These are phyloP conservation scores for Oxyteleia sp. DNA, from an alignment of 2,888 invertebrate species.

Conservation along the genomic window DNA sequence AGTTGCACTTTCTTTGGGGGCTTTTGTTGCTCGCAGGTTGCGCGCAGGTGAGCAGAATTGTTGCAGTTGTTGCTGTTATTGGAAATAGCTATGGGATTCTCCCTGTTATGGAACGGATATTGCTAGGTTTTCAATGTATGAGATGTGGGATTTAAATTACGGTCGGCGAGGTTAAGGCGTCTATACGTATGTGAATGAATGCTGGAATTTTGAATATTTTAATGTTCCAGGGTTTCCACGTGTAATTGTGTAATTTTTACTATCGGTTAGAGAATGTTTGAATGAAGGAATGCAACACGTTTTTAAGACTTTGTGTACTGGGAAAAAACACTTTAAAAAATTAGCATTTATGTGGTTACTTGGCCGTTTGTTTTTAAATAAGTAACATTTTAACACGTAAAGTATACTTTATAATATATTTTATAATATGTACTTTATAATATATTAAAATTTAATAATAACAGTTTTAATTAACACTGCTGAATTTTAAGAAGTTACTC, in stretches of 20 bases:
- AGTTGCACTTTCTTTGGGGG: constrained; percentile 57
- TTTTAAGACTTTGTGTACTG: no score
- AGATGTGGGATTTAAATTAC: constrained; percentile 22
- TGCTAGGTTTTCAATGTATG: constrained; percentile 7
- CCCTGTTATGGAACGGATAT: not conserved
- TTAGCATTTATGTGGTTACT: no score
- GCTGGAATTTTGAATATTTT: constrained; percentile 11
- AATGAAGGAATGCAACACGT: no score
- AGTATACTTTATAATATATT: no score
- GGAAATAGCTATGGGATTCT: constrained; percentile 15
- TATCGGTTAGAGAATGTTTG: constrained; percentile 3
- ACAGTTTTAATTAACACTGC: no score
- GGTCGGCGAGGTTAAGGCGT: not conserved
- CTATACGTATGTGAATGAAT: not conserved
- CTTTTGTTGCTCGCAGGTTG: constrained; percentile 38
- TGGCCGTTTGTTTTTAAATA: no score
- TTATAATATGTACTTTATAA: no score
- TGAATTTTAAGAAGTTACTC: no score
- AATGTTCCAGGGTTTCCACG: constrained; percentile 1
- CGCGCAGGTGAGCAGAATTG: constrained; percentile 44
- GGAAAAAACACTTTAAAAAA: no score
- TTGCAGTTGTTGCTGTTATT: constrained; percentile 6
- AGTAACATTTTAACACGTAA: no score
- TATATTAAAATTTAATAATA: no score
- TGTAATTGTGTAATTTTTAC: constrained; percentile 12